These are phyloP conservation scores for Oxycera nigricornis DNA, from an alignment of 2,888 invertebrate species.

Conservation along the genomic window DNA sequence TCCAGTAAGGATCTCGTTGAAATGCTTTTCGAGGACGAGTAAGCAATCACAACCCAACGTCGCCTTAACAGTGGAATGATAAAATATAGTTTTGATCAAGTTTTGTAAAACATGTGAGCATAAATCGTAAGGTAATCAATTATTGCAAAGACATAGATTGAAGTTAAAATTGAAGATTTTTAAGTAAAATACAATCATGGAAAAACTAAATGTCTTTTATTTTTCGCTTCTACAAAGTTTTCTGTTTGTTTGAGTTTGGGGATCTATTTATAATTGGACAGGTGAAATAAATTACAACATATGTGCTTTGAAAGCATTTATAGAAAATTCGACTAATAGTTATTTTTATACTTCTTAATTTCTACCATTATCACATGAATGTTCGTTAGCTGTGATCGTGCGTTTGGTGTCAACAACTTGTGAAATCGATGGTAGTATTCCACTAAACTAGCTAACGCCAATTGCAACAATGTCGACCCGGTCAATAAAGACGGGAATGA, in stretches of 20 bases:
- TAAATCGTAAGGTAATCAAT: not conserved
- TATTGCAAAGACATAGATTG: too few relatives aligned
- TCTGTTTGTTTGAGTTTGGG: too few relatives aligned
- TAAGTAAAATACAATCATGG: not conserved
- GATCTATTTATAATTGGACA: not conserved
- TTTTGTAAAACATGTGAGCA: not conserved
- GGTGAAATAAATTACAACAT: constrained; percentile 3
- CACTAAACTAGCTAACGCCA: constrained; percentile 92
- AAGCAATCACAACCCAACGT: not conserved
- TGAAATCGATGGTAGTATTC: constrained; percentile 98
- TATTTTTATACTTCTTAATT: constrained; percentile 98
- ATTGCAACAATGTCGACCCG: constrained; percentile 92
- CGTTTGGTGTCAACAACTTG: constrained; percentile 86
- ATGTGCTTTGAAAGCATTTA: not conserved
- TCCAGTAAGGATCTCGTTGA: constrained; percentile 75
- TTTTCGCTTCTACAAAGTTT: too few relatives aligned
- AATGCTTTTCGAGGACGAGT: constrained; percentile 79
- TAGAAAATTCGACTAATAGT: constrained; percentile 70
- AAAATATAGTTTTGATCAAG: not conserved
- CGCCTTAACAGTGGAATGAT: not conserved
- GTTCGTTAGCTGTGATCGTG: constrained; percentile 89
- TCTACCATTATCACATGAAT: constrained; percentile 99
- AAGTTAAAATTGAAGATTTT: too few relatives aligned
- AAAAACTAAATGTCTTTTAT: not conserved
- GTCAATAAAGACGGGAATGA: constrained; percentile 97